Conservation (phyloP, 2,888 invertebrate genomes). For the Pandemis heparana region DNA sequence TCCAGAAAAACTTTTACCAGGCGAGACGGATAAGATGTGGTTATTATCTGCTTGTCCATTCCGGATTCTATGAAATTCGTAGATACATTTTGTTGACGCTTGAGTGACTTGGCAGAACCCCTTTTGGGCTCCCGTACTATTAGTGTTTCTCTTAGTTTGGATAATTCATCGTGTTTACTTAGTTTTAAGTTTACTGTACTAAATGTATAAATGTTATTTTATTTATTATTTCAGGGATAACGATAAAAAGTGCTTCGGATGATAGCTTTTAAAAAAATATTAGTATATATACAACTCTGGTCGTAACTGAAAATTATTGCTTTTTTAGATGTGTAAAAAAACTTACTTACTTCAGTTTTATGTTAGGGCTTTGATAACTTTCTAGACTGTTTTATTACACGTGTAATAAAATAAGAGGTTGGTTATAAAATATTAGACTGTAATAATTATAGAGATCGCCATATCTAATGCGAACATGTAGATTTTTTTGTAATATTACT, state of each 20-base stretch:
- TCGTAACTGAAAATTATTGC: background rate
- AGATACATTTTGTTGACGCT: background rate
- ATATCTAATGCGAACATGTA: conserved; percentile 24
- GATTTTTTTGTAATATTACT: conserved; percentile 36
- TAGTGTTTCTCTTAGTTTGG: background rate
- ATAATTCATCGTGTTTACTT: background rate
- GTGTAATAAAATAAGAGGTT: conserved; percentile 7
- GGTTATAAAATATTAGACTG: conserved; percentile 29
- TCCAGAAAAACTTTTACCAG: background rate
- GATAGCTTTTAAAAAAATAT: conserved; percentile 5
- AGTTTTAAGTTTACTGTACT: conserved; percentile 1
- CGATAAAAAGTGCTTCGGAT: background rate
- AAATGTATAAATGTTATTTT: conserved; percentile 4
- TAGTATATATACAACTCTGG: background rate
- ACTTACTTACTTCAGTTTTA: background rate
- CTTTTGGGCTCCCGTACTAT: background rate
- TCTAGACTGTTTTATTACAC: conserved; percentile 6
- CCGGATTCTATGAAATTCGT: background rate
- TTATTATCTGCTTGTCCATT: background rate
- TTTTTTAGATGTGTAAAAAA: background rate
- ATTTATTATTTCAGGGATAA: background rate
- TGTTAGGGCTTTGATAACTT: background rate
- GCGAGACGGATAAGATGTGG: background rate
- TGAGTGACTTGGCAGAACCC: background rate
- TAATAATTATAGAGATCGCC: conserved; percentile 23